Percentiles rank a stretch among this genome's conserved stretches.
phyloP scores from a whole-genome alignment of 2,797 vertebrate genomes.

The Phataginus tetradactyla region DNA sequence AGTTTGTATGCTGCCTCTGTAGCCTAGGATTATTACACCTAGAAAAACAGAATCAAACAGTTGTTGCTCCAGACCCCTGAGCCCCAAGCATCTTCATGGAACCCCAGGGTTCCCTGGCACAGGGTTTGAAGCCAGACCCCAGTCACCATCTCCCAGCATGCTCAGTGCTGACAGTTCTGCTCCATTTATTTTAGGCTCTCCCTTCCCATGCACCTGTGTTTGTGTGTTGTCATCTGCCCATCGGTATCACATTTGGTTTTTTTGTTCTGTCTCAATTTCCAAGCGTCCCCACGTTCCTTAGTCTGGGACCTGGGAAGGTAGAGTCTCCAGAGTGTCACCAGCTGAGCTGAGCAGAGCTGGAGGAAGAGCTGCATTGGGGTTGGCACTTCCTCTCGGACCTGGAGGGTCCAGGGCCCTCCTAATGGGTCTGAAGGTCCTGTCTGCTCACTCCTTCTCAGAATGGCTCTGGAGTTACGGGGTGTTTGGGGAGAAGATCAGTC shows the following conservation, averaged over 20 bases:
- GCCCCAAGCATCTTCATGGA: neutral
- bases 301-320: neutral
- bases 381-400: neutral
- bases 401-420: neutral
- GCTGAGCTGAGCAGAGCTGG: neutral
- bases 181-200: neutral
- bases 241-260: neutral
- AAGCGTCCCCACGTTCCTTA: neutral
- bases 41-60: neutral
- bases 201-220: neutral
- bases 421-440: neutral
- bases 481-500: neutral
- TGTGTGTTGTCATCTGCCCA: neutral
- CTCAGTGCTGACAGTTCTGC: rapidly evolving
- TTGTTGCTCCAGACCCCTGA: neutral
- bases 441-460: neutral
- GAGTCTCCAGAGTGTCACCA: neutral
- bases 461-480: neutral
- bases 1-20: neutral
- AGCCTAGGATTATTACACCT: neutral
- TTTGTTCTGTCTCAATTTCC: neutral
- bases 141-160: rapidly evolving
- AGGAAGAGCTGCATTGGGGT: neutral
- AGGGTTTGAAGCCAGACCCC: neutral
- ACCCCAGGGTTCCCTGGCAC: neutral